Evolutionary conservation across 1,140 invertebrate species (phyloP).

Genomic region (Littorina saxatilis): DNA sequence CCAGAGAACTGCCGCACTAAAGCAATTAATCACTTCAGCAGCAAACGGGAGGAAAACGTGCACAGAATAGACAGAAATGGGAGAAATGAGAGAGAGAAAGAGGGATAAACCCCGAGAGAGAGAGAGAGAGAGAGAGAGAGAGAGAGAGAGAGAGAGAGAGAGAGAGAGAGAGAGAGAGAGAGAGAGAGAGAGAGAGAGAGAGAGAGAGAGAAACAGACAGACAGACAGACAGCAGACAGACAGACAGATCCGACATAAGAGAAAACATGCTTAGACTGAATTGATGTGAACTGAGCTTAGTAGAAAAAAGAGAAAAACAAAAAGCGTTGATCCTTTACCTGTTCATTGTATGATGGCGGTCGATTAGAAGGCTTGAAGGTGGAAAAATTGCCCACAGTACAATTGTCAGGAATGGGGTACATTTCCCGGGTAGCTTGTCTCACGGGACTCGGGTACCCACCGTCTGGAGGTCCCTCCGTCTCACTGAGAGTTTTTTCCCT

Average conservation of each 20-base stretch:
- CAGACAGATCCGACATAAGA: not conserved
- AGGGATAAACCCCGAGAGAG: no score
- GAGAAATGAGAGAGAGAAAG: no score
- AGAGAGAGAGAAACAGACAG: not conserved
- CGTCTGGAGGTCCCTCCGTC: not conserved
- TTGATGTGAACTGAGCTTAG: not conserved
- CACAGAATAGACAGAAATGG: no score
- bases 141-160: not conserved
- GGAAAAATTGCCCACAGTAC: conserved; percentile 25
- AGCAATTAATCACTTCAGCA: no score
- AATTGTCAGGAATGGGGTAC: conserved; percentile 7
- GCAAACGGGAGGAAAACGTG: no score
- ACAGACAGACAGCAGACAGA: not conserved
- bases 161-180: not conserved
- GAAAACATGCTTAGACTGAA: not conserved
- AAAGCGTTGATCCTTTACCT: not conserved
- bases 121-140: not conserved
- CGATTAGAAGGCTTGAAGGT: conserved; percentile 26
- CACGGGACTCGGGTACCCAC: conserved; percentile 8
- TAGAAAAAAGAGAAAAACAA: not conserved
- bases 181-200: no score
- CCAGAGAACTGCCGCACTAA: no score
- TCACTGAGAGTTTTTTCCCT: conserved; percentile 2
- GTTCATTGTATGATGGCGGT: not conserved
- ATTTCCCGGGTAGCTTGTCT: conserved; percentile 1